These are phyloP conservation scores for Ostrea denselamellosa DNA, from an alignment of 1,140 invertebrate genomes.

Conservation along the genomic window DNA sequence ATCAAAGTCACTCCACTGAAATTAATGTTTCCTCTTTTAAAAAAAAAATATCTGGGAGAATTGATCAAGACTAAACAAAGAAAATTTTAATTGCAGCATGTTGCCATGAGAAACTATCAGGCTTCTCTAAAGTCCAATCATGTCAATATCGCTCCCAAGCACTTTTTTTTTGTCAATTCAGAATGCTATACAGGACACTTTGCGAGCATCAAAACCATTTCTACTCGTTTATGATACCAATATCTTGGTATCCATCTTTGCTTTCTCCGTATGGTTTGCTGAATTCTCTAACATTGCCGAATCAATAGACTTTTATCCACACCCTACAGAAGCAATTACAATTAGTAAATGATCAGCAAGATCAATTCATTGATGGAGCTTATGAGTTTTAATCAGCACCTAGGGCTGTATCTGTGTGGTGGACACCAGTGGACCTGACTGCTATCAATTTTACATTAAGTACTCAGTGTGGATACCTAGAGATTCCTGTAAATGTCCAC, in stretches of 20 bases:
- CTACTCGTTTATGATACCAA: neutral
- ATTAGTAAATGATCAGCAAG: constrained; percentile 12
- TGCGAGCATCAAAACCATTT: neutral
- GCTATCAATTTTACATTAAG: neutral
- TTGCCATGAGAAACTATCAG: constrained; percentile 32
- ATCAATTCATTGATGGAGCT: constrained; percentile 31
- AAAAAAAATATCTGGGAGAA: constrained; percentile 8
- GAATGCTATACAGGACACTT: neutral
- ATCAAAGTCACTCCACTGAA: neutral
- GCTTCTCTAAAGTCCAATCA: neutral
- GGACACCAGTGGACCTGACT: neutral
- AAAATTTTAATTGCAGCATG: constrained; percentile 15
- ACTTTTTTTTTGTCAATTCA: neutral
- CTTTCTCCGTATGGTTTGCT: neutral
- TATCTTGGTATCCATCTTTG: neutral
- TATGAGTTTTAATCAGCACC: neutral
- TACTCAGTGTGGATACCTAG: neutral
- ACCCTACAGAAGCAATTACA: constrained; percentile 6
- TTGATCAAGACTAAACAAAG: neutral
- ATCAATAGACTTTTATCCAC: neutral
- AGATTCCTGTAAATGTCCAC: neutral
- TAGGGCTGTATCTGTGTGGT: neutral
- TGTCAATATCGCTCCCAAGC: constrained; percentile 3
- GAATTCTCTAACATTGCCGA: neutral
- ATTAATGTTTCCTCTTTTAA: neutral